Percentiles rank a stretch among this genome's conserved stretches.
Conservation (phyloP, 2,888 invertebrate species). For the Perithous albicinctus region DNA sequence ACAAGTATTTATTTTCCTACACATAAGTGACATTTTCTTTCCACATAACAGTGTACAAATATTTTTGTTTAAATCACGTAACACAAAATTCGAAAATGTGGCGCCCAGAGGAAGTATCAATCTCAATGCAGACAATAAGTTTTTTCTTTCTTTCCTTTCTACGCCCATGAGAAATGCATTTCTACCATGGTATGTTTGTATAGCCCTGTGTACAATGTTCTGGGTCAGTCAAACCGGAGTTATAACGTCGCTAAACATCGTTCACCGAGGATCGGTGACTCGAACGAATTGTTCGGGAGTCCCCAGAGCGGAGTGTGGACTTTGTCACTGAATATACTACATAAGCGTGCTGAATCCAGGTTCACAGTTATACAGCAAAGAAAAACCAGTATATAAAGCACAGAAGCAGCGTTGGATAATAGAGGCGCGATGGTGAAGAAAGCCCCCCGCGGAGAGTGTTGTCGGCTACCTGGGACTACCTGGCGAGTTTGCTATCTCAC, state of each 20-base stretch:
- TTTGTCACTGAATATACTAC: not conserved
- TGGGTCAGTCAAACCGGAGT: not conserved
- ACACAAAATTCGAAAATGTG: too few relatives aligned
- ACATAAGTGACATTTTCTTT: too few relatives aligned
- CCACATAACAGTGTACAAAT: too few relatives aligned
- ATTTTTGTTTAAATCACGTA: too few relatives aligned
- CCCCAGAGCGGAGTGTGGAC: not conserved
- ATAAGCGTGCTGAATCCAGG: not conserved
- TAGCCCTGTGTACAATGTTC: not conserved
- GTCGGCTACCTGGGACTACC: constrained; percentile 78
- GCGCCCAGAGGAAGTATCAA: not conserved
- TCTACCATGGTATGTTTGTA: not conserved
- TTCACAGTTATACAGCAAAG: not conserved
- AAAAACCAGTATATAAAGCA: constrained; percentile 15
- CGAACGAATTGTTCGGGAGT: not conserved
- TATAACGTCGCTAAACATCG: not conserved
- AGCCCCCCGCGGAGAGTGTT: constrained; percentile 79
- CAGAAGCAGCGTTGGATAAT: constrained; percentile 32
- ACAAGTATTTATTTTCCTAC: too few relatives aligned
- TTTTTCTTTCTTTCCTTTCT: not conserved
- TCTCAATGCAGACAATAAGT: not conserved
- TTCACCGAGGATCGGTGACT: not conserved
- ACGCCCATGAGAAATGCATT: not conserved
- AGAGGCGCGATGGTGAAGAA: constrained; percentile 64
- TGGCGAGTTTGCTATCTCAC: constrained; percentile 58